Base-by-base conservation (phyloP, 64 coral and sea anemone genomes). In the Montipora efflorescens region DNA sequence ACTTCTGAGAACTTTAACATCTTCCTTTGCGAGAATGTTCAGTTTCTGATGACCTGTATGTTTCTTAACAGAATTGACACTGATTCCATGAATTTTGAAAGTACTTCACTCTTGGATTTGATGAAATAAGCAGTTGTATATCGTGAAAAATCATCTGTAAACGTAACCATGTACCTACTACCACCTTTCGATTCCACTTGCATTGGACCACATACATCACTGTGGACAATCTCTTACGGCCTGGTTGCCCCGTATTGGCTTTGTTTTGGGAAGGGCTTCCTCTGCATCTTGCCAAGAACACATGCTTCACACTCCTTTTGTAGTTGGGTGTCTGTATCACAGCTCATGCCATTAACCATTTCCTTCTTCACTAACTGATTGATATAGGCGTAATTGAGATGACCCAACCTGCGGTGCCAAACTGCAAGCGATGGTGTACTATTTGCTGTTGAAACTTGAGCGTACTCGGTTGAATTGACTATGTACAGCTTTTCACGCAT, bases 221-320 rank as follows among this genome's bases (percentile, higher is more conserved):
- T 95, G 66, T 98, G 84, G 74, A 95, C 76, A 81, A 93, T 87
- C 59, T 95, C 72, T 59, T 86, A 95, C 52, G 93, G 96, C 90
- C 79, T 98, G 47, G 89, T 94, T 62, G 89, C 83, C 81, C 92
- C 87, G 82, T 83, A 82, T 88, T 94, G 66, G 79, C 89, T 98
- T 47, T 88, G 55, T 57, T 94, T 98, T 57, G 92, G 92, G 49
- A 94, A 97, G 13, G 44, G 25, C 78, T 94, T 92, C 75, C 73
- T 91, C 47, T 89, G 82, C 83, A 97, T 97, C 85, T 97, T 97
- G 48, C 89, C 93, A 78, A 46, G 90, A 88, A 89, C 19, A 84
- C 92, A 95, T 18, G 88, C 92, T 91, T 92, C 78, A 97, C 95
- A 94, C 6, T 89, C 71, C 25, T 87, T 55, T 36, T 55, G 70